A percentile compares a stretch with the other conserved stretches of the same genome.
phyloP scores from a whole-genome alignment of 2,113 vertebrate genomes.

The Aphyosemion australe region DNA sequence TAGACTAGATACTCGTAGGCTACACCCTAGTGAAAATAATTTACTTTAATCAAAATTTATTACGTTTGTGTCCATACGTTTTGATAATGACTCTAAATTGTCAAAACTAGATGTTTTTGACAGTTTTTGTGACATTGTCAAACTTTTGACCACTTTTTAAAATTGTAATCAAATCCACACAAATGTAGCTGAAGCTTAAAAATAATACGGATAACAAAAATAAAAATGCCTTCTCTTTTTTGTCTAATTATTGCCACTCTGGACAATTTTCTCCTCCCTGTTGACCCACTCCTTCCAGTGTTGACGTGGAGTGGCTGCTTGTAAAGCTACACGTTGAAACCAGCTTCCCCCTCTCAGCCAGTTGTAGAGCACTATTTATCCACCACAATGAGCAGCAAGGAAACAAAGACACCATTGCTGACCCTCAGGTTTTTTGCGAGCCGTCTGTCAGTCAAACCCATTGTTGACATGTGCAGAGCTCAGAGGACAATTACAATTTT shows the following conservation, averaged over 20 bases:
- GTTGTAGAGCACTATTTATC: constrained; percentile 70
- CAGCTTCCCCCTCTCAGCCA: constrained; percentile 50
- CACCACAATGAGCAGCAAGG: constrained; percentile 66
- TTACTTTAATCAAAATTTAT: too few species aligned
- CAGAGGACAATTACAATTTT: constrained; percentile 68
- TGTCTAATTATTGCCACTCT: constrained; percentile 9
- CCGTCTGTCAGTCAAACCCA: constrained; percentile 71
- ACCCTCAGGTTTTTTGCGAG: constrained; percentile 67
- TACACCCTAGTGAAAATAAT: too few species aligned
- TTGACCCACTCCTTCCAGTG: constrained; percentile 17
- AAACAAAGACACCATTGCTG: constrained; percentile 78
- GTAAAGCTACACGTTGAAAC: constrained; percentile 61
- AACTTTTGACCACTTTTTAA: too few species aligned
- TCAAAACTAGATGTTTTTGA: too few species aligned
- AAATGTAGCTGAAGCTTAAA: too few species aligned
- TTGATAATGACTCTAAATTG: too few species aligned
- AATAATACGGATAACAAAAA: too few species aligned
- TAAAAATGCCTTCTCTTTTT: too few species aligned
- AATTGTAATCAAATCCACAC: too few species aligned
- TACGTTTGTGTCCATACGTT: too few species aligned
- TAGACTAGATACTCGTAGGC: too few species aligned
- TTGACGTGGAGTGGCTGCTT: constrained; percentile 48
- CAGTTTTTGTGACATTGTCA: too few species aligned
- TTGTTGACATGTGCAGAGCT: constrained; percentile 72
- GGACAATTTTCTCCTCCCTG: background rate